Evolutionary conservation across 2,113 vertebrate genomes (phyloP).

Genomic region (Panthera uncia): DNA sequence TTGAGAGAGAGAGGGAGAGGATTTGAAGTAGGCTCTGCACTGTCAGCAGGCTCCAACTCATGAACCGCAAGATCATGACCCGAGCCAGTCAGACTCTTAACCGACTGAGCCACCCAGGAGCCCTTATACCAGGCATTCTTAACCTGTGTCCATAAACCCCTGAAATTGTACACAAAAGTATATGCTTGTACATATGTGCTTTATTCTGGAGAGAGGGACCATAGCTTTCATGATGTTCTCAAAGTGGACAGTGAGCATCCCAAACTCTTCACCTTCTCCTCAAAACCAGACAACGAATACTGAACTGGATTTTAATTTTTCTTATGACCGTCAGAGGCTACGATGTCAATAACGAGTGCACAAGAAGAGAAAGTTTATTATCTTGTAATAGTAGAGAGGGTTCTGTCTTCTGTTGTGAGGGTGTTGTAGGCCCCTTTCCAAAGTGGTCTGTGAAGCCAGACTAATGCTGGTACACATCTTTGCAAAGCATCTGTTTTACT

Average conservation of each 20-base stretch:
- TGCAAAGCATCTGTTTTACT: neutral
- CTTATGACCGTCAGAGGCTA: neutral
- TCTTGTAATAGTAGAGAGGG: neutral
- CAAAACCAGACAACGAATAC: slow-evolving; percentile 20
- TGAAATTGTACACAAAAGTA: neutral
- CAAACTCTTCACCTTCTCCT: neutral
- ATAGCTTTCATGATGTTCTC: neutral
- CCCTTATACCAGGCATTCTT: neutral
- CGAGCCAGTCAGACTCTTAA: too few relatives aligned
- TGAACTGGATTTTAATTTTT: neutral
- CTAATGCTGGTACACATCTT: neutral
- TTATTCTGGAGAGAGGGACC: neutral
- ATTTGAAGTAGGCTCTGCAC: too few relatives aligned
- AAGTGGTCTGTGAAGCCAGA: neutral
- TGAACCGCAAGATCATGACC: too few relatives aligned
- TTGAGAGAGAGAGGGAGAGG: too few relatives aligned
- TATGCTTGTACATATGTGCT: neutral
- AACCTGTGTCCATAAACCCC: neutral
- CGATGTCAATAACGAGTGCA: neutral
- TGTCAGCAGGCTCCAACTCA: too few relatives aligned
- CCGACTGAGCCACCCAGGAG: too few relatives aligned
- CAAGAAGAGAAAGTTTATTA: neutral
- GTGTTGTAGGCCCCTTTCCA: neutral
- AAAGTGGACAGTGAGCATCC: neutral
- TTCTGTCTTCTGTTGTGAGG: neutral